Percentiles rank a stretch among this genome's conserved stretches.
Conservation (phyloP, 1,140 invertebrate species). For the Elymnias hypermnestra region DNA sequence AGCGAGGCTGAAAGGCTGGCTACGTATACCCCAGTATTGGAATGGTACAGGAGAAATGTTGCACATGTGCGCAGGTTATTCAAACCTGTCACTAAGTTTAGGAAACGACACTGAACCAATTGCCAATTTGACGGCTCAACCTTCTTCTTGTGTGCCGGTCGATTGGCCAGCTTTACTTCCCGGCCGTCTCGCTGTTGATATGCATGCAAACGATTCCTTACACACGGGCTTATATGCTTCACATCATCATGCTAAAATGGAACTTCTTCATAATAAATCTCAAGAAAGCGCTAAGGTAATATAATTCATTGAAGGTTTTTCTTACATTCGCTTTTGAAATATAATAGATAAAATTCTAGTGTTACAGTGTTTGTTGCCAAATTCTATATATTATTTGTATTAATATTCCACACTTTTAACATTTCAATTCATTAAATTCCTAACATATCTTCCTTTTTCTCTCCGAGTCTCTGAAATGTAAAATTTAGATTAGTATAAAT, state of each 20-base stretch:
- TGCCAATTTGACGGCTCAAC: constrained; percentile 82
- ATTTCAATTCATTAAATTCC: too few species aligned
- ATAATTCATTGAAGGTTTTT: background rate
- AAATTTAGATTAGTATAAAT: too few species aligned
- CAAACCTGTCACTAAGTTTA: constrained; percentile 51
- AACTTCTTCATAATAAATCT: constrained; percentile 83
- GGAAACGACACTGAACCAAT: constrained; percentile 36
- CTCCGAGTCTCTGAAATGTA: too few species aligned
- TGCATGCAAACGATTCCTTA: constrained; percentile 79
- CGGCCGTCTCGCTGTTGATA: constrained; percentile 81
- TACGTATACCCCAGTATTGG: constrained; percentile 85
- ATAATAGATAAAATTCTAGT: too few species aligned
- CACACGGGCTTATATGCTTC: constrained; percentile 70
- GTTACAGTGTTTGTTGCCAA: too few species aligned
- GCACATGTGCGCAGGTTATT: constrained; percentile 82
- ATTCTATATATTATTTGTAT: too few species aligned
- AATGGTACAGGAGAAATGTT: constrained; percentile 81
- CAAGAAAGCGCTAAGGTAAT: constrained; percentile 83
- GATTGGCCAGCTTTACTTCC: constrained; percentile 76
- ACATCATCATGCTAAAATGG: constrained; percentile 86
- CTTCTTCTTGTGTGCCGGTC: constrained; percentile 79
- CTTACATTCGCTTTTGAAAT: too few species aligned
- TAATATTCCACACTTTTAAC: too few species aligned
- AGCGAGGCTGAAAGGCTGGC: constrained; percentile 85
- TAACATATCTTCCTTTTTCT: too few species aligned